Evolutionary conservation across 2,797 vertebrate species (phyloP), one percentile per base, ranked within the genome.

Genomic region (Carduelis carduelis): DNA sequence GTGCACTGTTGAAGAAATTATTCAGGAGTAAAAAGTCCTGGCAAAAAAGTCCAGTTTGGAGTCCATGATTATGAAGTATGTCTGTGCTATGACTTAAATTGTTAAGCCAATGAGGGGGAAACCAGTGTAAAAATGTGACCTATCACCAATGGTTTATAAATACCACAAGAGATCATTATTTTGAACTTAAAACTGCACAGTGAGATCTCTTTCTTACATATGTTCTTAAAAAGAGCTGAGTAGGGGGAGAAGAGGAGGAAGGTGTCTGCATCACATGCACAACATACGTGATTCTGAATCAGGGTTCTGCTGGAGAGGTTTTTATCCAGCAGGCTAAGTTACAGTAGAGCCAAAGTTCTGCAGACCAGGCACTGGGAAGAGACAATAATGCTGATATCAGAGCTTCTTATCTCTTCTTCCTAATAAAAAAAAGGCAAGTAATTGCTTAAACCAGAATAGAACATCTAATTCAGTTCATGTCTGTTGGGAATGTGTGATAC

Each of bases 371-470:
- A n/a, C 43, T 61, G 53, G 41, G 43, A 91, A 89, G 68, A 91
- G 49, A 53, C 30, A 69, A 4, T 64, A 89, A 61, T 76, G 61
- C 81, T 71, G 52, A 55, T 82, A 74, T 22, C 14, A 47, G 0
- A 5, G 26, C 23, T n/a, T 12, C 35, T 30, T 21, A 56, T 78
- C 32, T 23, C 17, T 59, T 65, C 47, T 76, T 76, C 39, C 32
- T 81, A 46, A 72, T 44, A 14, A 72, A 85, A 72, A 87, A 49
- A 35, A 14, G 43, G 30, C 82, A 93, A 86, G 69, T 96, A 94
- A 95, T 96, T 96, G 74, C 93, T 91, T 82, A 86, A 94, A 82
- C 95, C 43, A 84, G 91, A 97, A 95, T 97, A 97, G 96, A 86
- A 61, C 57, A 63, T 75, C 74, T 90, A 94, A 90, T 95, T 95